Evolutionary conservation across 2,888 invertebrate species (phyloP), one percentile per base, ranked within the genome.

Genomic region (Pediacus dermestoides): DNA sequence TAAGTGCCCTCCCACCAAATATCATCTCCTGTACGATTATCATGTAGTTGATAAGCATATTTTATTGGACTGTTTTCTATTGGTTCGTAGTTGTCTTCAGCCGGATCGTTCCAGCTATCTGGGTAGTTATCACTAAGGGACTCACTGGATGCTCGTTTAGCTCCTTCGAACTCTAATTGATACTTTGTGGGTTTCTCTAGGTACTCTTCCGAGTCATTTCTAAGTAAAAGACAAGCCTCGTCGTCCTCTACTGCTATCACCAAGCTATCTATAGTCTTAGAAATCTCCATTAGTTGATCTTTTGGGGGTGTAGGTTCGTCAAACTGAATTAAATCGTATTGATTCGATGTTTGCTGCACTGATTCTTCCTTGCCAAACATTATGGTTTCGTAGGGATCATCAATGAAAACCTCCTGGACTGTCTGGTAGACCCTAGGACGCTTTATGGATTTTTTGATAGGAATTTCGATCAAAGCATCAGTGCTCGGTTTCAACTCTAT

Each of bases 1-100:
- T 68, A 68, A 4, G 67, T 63, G 14, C 68, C 69, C 50, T 70
- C 69, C 59, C 63, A 69, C 69, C 69, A 70, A 39, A 68, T 61
- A 44, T 67, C 65, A 16, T 52, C 47, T 33, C 52, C 53, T 6
- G 51, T 48, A 16, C 44, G 31, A 25, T 44, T 42, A 23, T 55
- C 52, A 26, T 52, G 49, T 4, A 53, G 34, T 32, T 50, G 55
- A 36, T 55, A 48, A 7, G 47, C 48, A 40, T 56, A 52, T 12
- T 44, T 48, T 1, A 55, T 42, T 2, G 56, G 39, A 30, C 48
- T 43, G 15, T 37, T 45, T 30, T 66, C 64, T 13, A 67, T 59
- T 0, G 62, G 57, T 48, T 67, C 67, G 38, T 67, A 67, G 39
- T 60, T 56, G 1, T 36, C 22, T 40, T 30, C 46, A 22, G 18